These are phyloP conservation scores for Blastomussa wellsi DNA, from an alignment of 92 coral and sea anemone genomes.

Conservation along the genomic window DNA sequence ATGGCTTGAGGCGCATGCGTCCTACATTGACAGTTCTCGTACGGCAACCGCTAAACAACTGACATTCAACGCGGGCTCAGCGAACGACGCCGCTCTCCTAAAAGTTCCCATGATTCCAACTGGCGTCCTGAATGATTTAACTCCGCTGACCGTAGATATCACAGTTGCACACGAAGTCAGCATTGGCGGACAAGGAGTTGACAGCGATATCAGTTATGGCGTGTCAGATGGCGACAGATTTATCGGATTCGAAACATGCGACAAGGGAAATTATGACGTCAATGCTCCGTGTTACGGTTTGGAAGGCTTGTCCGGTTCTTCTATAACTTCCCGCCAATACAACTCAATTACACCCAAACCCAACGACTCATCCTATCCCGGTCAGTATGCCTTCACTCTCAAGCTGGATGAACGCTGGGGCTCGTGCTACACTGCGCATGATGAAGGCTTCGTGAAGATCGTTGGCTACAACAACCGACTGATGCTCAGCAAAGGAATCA, in stretches of 20 bases:
- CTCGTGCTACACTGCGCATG: constrained; percentile 47
- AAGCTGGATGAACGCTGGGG: constrained; percentile 50
- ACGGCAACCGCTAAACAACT: constrained; percentile 15
- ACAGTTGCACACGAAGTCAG: constrained; percentile 10
- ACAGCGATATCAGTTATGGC: constrained; percentile 42
- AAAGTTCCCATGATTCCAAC: constrained; percentile 35
- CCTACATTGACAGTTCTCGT: constrained; percentile 49
- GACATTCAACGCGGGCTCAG: constrained; percentile 46
- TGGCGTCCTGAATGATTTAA: not conserved
- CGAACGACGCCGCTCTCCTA: constrained; percentile 7
- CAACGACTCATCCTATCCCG: constrained; percentile 27
- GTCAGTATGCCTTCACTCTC: constrained; percentile 40
- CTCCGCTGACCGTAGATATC: constrained; percentile 48
- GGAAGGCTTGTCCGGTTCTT: constrained; percentile 24
- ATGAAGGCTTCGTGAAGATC: constrained; percentile 36
- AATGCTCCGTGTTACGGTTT: constrained; percentile 1
- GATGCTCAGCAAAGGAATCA: constrained; percentile 9
- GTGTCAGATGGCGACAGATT: constrained; percentile 42
- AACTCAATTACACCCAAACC: not conserved
- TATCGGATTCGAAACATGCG: constrained; percentile 32
- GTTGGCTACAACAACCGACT: constrained; percentile 20
- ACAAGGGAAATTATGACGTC: not conserved
- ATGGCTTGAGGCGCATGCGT: constrained; percentile 42
- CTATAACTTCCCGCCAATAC: not conserved
- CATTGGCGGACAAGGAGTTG: not conserved